Percentiles rank a stretch among this genome's conserved stretches.
These are phyloP conservation scores for Auanema freiburgensis DNA, from an alignment of 2,888 invertebrate species.

Conservation along the genomic window DNA sequence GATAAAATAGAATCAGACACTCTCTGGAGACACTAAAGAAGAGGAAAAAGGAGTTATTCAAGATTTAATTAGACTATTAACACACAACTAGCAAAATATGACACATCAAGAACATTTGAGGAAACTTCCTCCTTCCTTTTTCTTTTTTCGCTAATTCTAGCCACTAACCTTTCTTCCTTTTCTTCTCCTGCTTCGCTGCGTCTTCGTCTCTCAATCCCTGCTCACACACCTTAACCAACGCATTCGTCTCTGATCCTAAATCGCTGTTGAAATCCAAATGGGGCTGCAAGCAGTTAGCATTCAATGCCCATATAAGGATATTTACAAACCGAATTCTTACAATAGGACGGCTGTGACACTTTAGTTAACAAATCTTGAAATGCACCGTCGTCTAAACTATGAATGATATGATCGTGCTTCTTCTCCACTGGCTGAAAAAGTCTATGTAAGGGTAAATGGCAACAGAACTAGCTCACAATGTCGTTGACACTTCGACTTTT, in stretches of 20 bases:
- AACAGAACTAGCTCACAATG: slow-evolving; percentile 17
- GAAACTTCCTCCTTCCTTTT: too few species aligned
- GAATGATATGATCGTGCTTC: not conserved
- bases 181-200: slow-evolving; percentile 8
- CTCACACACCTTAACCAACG: slow-evolving; percentile 7
- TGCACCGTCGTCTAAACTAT: slow-evolving; percentile 3
- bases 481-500: slow-evolving; percentile 21
- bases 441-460: not conserved
- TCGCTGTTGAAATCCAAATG: too few species aligned
- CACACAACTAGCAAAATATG: too few species aligned
- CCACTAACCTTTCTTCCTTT: not conserved
- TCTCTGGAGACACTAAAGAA: too few species aligned
- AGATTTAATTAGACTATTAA: too few species aligned
- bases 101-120: too few species aligned
- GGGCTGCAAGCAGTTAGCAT: too few species aligned
- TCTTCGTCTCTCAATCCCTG: slow-evolving; percentile 16
- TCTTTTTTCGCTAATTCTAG: too few species aligned
- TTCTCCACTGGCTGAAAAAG: slow-evolving; percentile 16
- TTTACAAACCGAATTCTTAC: not conserved
- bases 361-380: slow-evolving; percentile 10
- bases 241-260: not conserved
- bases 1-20: too few species aligned
- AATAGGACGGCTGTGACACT: slow-evolving; percentile 8
- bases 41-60: too few species aligned
- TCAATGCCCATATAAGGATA: too few species aligned